Percentiles rank a stretch among this genome's conserved stretches.
Evolutionary conservation across 2,797 vertebrate genomes (phyloP).

Genomic region (Esox masquinongy): DNA sequence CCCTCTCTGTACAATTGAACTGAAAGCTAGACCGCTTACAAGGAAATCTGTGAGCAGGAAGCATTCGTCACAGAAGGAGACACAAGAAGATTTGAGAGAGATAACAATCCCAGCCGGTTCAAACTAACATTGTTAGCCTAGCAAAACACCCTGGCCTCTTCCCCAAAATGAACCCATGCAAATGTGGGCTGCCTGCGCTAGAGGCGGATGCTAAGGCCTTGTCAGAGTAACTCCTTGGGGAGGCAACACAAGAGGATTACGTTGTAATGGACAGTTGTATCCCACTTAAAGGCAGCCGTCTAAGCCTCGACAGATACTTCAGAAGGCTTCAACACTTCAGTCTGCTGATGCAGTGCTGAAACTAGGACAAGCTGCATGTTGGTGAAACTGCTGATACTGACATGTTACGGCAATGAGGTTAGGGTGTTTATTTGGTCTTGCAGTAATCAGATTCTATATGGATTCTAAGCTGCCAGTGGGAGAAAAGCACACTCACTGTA

Average conservation of each 20-base stretch:
- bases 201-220: conserved; percentile 12
- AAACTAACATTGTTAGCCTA: neutral
- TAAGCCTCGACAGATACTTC: conserved; percentile 40
- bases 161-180: neutral
- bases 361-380: conserved; percentile 48
- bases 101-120: neutral
- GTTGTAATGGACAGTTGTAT: conserved; percentile 36
- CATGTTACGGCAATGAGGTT: conserved; percentile 29
- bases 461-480: neutral
- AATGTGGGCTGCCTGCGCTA: conserved; percentile 22
- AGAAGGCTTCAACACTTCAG: neutral
- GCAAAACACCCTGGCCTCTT: neutral
- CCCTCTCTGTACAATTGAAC: neutral
- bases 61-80: neutral
- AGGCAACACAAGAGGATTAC: conserved; percentile 31
- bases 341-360: conserved; percentile 29
- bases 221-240: conserved; percentile 15
- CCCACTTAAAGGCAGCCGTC: conserved; percentile 39
- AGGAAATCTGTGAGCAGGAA: neutral
- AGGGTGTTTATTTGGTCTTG: conserved; percentile 18
- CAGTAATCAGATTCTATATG: conserved; percentile 17
- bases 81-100: neutral
- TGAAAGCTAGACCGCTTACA: neutral
- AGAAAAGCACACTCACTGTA: neutral
- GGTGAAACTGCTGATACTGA: conserved; percentile 23